A percentile compares a stretch with the other conserved stretches of the same genome.
These are phyloP conservation scores for Temnothorax rugatulus DNA, from an alignment of 2,888 invertebrate genomes.

Conservation along the genomic window DNA sequence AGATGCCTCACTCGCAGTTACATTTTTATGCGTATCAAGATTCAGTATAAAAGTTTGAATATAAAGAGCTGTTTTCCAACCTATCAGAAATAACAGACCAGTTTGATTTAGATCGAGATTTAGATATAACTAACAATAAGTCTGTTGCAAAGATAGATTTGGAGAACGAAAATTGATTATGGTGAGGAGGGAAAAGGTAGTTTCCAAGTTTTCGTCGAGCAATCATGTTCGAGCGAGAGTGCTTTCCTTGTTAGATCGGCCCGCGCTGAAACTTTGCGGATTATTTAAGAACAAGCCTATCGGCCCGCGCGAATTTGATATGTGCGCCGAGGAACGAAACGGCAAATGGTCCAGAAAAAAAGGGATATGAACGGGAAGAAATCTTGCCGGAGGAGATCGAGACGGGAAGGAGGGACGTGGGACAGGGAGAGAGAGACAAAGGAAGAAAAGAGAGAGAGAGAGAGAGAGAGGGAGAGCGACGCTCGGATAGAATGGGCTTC, in stretches of 20 bases:
- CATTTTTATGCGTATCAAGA: neutral
- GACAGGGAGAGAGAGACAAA: slow-evolving; percentile 9
- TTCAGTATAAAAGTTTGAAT: neutral
- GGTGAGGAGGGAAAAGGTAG: neutral
- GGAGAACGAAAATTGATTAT: slow-evolving; percentile 21
- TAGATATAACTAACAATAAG: neutral
- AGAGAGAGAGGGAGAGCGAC: neutral
- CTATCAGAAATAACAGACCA: neutral
- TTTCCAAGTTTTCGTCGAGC: slow-evolving; percentile 15
- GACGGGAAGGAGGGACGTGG: neutral
- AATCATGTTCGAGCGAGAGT: slow-evolving; percentile 15
- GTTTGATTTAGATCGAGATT: slow-evolving; percentile 4
- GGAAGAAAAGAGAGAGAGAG: neutral
- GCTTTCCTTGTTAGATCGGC: slow-evolving; percentile 17
- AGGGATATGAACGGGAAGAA: slow-evolving; percentile 43
- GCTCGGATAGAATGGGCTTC: slow-evolving; percentile 70
- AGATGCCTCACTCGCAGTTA: neutral
- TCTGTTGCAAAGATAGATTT: neutral
- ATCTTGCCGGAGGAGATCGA: slow-evolving; percentile 20
- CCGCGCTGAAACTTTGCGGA: slow-evolving; percentile 29
- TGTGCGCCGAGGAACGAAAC: slow-evolving; percentile 49
- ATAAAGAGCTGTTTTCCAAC: neutral
- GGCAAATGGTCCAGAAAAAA: slow-evolving; percentile 66
- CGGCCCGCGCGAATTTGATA: slow-evolving; percentile 58
- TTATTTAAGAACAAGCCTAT: slow-evolving; percentile 54